Percentiles rank a stretch among this genome's conserved stretches.
phyloP scores from a whole-genome alignment of 2,113 vertebrate genomes.

The Nesoenas mayeri region DNA sequence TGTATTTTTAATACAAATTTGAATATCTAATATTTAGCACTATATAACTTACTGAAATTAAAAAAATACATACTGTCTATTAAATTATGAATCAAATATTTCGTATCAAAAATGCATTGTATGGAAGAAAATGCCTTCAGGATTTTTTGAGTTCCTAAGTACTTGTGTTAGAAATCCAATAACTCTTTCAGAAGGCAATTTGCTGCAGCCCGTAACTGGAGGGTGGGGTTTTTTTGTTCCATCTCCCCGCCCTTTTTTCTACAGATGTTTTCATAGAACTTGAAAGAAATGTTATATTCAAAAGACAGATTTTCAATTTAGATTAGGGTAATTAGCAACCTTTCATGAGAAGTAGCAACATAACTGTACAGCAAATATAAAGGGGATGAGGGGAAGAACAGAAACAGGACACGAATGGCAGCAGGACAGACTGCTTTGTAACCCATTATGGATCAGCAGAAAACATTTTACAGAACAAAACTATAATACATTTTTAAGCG shows the following conservation, averaged over 20 bases:
- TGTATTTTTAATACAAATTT: not conserved
- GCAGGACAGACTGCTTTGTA: not conserved
- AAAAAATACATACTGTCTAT: not conserved
- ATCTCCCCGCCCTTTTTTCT: not conserved
- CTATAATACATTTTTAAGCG: fast-evolving
- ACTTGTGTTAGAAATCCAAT: not conserved
- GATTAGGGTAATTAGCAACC: not conserved
- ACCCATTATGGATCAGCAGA: not conserved
- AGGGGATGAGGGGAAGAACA: not conserved
- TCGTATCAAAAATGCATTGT: not conserved
- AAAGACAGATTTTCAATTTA: not conserved
- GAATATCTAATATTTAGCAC: not conserved
- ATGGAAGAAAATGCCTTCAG: not conserved
- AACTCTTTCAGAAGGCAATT: not conserved
- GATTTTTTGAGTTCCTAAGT: not conserved
- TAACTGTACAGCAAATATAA: not conserved
- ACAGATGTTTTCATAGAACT: not conserved
- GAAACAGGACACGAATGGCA: not conserved
- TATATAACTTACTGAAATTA: not conserved
- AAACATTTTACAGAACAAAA: not conserved
- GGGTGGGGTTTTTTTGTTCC: too few relatives aligned
- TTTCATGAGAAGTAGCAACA: not conserved
- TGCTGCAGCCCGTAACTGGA: not conserved
- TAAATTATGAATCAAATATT: not conserved
- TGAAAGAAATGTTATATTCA: not conserved